A percentile compares a stretch with the other conserved stretches of the same genome.
Conservation (phyloP, 2,113 vertebrate genomes). For the Columbina picui region DNA sequence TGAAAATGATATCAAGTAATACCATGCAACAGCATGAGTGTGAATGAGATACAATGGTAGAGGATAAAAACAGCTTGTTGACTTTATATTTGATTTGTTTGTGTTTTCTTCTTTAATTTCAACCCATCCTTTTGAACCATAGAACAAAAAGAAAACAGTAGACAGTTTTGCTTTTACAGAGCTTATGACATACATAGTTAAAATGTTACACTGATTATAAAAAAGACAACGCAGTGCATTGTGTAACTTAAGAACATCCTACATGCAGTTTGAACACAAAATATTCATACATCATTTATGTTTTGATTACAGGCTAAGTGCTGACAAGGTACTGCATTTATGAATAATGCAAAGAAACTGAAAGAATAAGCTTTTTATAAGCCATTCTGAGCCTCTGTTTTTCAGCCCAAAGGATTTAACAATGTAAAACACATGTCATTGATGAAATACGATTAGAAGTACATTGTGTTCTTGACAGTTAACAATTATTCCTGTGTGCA, state of each 20-base stretch:
- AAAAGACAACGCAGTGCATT: constrained; percentile 40
- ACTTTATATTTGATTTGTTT: background rate
- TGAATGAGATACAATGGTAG: constrained; percentile 9
- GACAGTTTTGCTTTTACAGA: constrained; percentile 23
- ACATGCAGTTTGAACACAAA: constrained; percentile 66
- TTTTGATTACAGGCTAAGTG: constrained; percentile 78
- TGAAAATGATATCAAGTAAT: constrained; percentile 6
- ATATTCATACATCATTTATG: constrained; percentile 78
- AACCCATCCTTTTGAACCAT: constrained; percentile 18
- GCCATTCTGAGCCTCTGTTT: constrained; percentile 67
- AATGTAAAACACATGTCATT: constrained; percentile 75
- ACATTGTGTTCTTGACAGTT: constrained; percentile 72
- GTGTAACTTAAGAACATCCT: constrained; percentile 55
- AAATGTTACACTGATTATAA: constrained; percentile 54
- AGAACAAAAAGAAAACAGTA: constrained; percentile 17
- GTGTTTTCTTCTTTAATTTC: background rate
- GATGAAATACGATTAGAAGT: constrained; percentile 76
- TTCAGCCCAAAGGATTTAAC: constrained; percentile 73
- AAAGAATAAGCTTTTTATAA: constrained; percentile 71
- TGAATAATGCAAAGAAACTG: constrained; percentile 80
- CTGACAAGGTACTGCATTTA: constrained; percentile 70
- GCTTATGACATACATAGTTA: constrained; percentile 7
- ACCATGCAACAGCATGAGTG: background rate
- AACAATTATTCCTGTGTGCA: constrained; percentile 71
- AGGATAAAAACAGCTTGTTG: background rate